A percentile compares a stretch with the other conserved stretches of the same genome.
Conservation (phyloP, 2,888 invertebrate species). For the Drosophila imparisetae region DNA sequence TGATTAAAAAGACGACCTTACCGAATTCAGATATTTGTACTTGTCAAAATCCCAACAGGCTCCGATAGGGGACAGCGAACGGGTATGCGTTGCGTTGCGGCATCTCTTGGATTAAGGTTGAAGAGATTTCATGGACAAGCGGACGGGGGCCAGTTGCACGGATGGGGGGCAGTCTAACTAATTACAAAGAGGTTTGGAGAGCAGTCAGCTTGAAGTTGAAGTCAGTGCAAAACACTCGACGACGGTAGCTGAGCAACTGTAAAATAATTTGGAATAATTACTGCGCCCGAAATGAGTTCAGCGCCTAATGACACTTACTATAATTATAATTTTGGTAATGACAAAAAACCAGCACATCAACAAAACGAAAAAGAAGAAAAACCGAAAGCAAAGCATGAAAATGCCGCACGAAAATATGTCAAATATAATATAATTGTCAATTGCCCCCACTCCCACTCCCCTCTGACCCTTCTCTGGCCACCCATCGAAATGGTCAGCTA, state of each 20-base stretch:
- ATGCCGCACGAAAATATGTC: constrained; percentile 70
- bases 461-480: not conserved
- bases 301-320: constrained; percentile 75
- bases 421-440: constrained; percentile 78
- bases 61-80: constrained; percentile 42
- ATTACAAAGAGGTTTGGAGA: constrained; percentile 39
- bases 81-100: constrained; percentile 24
- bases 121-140: constrained; percentile 65
- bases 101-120: constrained; percentile 65
- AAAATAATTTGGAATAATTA: constrained; percentile 74
- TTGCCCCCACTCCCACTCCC: constrained; percentile 24
- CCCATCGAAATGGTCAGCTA: constrained; percentile 54
- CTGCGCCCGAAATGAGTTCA: constrained; percentile 60
- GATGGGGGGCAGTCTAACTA: constrained; percentile 36
- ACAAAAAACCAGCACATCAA: constrained; percentile 42
- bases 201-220: constrained; percentile 4
- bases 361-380: constrained; percentile 22
- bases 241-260: constrained; percentile 54
- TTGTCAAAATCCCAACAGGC: constrained; percentile 84
- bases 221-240: constrained; percentile 26
- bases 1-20: constrained; percentile 84
- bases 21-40: constrained; percentile 84
- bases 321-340: constrained; percentile 80
- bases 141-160: constrained; percentile 8
- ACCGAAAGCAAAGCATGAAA: constrained; percentile 53